Conservation (phyloP, 2,113 vertebrate genomes). For the Corythaeola cristata region DNA sequence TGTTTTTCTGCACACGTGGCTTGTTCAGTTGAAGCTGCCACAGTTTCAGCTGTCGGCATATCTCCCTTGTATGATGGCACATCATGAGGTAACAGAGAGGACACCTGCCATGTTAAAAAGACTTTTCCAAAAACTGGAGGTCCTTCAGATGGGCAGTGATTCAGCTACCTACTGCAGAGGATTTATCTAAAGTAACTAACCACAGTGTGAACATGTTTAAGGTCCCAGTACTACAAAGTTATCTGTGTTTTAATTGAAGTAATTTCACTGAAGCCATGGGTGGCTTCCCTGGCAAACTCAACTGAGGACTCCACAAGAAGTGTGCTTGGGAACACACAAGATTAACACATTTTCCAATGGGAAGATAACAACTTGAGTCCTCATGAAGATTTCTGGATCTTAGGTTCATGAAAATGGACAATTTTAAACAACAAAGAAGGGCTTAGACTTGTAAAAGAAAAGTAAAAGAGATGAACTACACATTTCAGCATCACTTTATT, state of each 20-base stretch:
- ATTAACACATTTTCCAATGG: neutral
- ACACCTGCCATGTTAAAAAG: neutral
- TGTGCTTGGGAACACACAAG: neutral
- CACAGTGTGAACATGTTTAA: accelerated
- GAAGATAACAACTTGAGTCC: neutral
- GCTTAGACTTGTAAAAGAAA: neutral
- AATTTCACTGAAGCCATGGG: neutral
- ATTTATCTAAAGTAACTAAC: neutral
- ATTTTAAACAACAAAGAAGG: neutral
- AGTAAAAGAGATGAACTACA: neutral
- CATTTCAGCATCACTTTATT: neutral
- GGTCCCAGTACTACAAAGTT: neutral
- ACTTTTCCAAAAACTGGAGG: neutral
- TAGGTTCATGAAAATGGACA: neutral
- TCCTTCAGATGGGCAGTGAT: neutral
- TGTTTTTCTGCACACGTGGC: neutral
- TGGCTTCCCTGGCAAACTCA: neutral
- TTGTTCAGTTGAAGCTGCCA: neutral
- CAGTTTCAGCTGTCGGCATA: neutral
- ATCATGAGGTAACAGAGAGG: neutral
- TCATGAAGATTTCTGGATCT: neutral
- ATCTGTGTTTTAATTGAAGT: neutral
- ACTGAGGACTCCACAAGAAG: accelerated
- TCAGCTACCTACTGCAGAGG: neutral
- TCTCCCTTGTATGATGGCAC: neutral